phyloP scores from a whole-genome alignment of 2,888 invertebrate species.

The Lucinisca nassula region DNA sequence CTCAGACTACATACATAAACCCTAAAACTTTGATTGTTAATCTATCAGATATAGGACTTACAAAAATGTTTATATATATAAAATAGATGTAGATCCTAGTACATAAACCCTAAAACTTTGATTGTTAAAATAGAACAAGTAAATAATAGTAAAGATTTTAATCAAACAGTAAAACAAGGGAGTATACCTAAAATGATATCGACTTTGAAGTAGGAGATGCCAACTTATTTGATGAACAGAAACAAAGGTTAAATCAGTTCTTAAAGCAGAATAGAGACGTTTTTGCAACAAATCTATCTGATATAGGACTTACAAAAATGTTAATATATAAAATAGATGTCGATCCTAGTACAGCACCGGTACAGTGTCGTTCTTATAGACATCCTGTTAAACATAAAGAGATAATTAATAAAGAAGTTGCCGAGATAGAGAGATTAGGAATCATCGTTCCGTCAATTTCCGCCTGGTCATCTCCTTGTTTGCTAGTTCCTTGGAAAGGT shows the following conservation, averaged over 20 bases:
- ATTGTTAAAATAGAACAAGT: background rate
- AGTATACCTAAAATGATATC: background rate
- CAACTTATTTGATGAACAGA: background rate
- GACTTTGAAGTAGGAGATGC: background rate
- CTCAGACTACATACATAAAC: background rate
- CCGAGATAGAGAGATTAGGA: background rate
- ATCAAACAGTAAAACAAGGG: background rate
- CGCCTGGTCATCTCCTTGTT: background rate
- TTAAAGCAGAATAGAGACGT: background rate
- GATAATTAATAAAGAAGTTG: background rate
- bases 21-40: background rate
- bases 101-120: background rate
- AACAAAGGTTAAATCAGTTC: background rate
- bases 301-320: background rate
- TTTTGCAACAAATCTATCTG: background rate
- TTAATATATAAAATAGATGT: background rate
- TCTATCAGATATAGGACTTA: background rate
- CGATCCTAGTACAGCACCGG: background rate
- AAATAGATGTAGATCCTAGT: too few species aligned
- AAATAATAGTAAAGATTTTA: background rate
- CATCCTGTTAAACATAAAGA: background rate
- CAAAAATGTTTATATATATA: background rate
- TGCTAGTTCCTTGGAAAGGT: background rate
- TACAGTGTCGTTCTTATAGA: background rate
- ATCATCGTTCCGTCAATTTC: background rate